Base-by-base conservation (phyloP, 2,888 invertebrate genomes). In the Epirrita christyi region DNA sequence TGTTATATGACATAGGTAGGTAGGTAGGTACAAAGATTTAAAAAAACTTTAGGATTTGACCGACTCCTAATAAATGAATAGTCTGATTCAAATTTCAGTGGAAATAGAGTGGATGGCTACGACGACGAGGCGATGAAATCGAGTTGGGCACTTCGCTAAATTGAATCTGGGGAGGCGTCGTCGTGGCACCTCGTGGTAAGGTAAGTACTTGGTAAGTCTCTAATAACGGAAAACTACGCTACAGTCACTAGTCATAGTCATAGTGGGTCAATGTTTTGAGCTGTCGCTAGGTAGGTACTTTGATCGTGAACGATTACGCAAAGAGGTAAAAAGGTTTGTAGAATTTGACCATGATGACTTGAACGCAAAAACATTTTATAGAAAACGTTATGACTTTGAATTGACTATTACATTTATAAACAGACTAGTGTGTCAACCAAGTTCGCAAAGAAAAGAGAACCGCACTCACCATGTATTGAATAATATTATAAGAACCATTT, bases 231-330 rank as follows among this genome's bases (percentile, higher is more conserved):
- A 70, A 72, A 70, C 67, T 71, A 68, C 63, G 59, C 44, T 55
- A 55, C 34, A 34, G 11, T 10, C 8, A 56, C 51, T 45, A 40
- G 11, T 47, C 14, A 60, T 63, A 74, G 67, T 77, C 14, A 60
- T 63, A 73, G 67, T 77, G 55, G 76, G 79, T 78, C 76, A 78
- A 77, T 74, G 75, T 66, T 72, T 32, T 53, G 28, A 52, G 47
- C 15, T 46, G 27, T n/a, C n/a, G n/a, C 2, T 21, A 21, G 21
- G 2, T 38, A 56, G 15, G 41, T 38, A 37, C 42, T 41, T 38
- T 38, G 43, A 43, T 51, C 55, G 36, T 44, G 51, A 55, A 47
- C 51, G 32, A 48, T 59, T 53, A 48, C 48, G 36, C 55, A 55
- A 48, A 55, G 29, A 41, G 36, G 37, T 37, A 50, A 54, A 58